These are phyloP conservation scores for Neodon shergylaensis DNA, from an alignment of 2,113 vertebrate species.

Conservation along the genomic window DNA sequence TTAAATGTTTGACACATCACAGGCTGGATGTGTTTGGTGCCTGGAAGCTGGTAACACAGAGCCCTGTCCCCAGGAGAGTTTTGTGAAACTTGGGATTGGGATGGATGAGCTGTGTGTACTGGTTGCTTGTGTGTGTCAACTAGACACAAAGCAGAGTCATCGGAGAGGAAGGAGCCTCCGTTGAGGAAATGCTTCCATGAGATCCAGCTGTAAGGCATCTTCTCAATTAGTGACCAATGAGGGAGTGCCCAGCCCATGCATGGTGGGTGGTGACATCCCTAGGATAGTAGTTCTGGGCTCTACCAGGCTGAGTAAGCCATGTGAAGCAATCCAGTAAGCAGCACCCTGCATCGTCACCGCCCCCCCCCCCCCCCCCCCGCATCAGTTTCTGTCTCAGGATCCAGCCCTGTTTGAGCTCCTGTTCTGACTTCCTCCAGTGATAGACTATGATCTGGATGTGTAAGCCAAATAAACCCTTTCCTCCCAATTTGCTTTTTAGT, in stretches of 20 bases:
- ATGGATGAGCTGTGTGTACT: neutral
- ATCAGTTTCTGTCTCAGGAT: neutral
- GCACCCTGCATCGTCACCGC: neutral
- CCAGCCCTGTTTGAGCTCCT: neutral
- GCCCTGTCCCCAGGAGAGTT: neutral
- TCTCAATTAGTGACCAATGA: neutral
- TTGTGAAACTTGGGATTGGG: neutral
- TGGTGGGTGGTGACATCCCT: neutral
- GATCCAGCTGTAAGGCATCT: neutral
- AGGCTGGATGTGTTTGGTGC: neutral
- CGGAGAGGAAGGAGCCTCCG: neutral
- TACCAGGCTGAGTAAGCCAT: neutral
- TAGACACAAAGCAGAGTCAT: neutral
- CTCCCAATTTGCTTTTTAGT: neutral
- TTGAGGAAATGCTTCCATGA: neutral
- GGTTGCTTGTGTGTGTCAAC: neutral
- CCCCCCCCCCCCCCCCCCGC: too few relatives aligned
- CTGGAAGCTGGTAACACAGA: neutral
- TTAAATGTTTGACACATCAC: neutral
- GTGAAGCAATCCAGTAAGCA: neutral
- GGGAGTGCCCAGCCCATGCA: too few relatives aligned
- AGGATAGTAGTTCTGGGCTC: neutral
- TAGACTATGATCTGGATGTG: neutral
- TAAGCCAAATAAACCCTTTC: neutral
- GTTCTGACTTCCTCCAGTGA: neutral